Percentiles rank a stretch among this genome's conserved stretches.
Conservation (phyloP, 2,113 vertebrate genomes). For the Sapajus apella region DNA sequence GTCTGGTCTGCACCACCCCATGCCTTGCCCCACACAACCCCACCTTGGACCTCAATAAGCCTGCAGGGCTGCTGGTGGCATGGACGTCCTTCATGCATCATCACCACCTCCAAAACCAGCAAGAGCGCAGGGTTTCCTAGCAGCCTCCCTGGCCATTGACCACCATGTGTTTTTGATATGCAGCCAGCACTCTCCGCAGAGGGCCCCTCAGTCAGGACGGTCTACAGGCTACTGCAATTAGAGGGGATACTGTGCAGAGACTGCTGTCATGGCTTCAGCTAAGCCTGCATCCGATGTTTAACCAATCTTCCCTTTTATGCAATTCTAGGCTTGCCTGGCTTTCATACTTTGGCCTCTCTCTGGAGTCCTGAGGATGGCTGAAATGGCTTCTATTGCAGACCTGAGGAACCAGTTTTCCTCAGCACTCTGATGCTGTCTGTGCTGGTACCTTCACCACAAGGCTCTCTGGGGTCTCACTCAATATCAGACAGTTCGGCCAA, state of each 20-base stretch:
- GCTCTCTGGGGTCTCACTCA: neutral
- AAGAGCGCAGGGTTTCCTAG: neutral
- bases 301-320: neutral
- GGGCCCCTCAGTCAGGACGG: too few relatives aligned
- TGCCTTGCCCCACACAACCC: accelerated
- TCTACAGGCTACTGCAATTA: accelerated
- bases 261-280: accelerated
- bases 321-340: neutral
- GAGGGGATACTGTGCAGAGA: neutral
- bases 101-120: neutral
- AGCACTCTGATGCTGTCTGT: neutral
- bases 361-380: neutral
- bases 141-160: accelerated
- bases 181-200: neutral
- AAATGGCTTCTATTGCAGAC: neutral
- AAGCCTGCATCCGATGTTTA: neutral
- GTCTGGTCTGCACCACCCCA: too few relatives aligned
- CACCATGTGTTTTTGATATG: accelerated
- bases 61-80: accelerated
- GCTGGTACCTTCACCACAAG: accelerated
- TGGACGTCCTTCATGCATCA: accelerated
- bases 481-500: accelerated
- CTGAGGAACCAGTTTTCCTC: neutral
- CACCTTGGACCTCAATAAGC: neutral
- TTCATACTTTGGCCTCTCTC: neutral